Evolutionary conservation across 2,113 vertebrate species (phyloP).

Genomic region (Talpa occidentalis): DNA sequence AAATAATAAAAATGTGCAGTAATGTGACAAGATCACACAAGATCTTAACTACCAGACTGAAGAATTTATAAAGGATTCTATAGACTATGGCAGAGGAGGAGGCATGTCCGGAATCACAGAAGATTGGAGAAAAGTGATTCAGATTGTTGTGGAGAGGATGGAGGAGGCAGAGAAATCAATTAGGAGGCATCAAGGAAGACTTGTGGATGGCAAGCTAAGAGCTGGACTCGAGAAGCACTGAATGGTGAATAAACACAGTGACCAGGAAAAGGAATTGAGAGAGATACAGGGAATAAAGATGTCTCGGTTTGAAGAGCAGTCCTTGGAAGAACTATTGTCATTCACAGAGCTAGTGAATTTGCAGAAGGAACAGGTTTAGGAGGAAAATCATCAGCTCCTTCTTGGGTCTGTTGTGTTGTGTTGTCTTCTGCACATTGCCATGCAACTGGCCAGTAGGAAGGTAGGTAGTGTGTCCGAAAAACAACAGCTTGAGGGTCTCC

Average conservation of each 20-base stretch:
- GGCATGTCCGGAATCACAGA: not conserved
- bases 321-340: not conserved
- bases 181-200: not conserved
- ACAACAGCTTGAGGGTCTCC: not conserved
- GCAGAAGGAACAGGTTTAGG: not conserved
- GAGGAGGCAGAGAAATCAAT: not conserved
- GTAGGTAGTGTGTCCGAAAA: not conserved
- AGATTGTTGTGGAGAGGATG: not conserved
- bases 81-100: not conserved
- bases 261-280: not conserved
- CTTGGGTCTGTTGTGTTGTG: not conserved
- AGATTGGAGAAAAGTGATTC: not conserved
- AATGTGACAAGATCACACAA: not conserved
- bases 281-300: not conserved
- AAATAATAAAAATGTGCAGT: not conserved
- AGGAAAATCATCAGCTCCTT: not conserved
- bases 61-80: constrained; percentile 7
- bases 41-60: not conserved
- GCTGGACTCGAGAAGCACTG: not conserved
- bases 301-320: not conserved
- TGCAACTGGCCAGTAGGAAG: not conserved
- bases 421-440: not conserved
- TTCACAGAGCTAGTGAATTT: not conserved
- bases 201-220: not conserved
- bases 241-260: not conserved